These are phyloP conservation scores for Paramisgurnus dabryanus DNA, from an alignment of 2,113 vertebrate genomes.

Conservation along the genomic window DNA sequence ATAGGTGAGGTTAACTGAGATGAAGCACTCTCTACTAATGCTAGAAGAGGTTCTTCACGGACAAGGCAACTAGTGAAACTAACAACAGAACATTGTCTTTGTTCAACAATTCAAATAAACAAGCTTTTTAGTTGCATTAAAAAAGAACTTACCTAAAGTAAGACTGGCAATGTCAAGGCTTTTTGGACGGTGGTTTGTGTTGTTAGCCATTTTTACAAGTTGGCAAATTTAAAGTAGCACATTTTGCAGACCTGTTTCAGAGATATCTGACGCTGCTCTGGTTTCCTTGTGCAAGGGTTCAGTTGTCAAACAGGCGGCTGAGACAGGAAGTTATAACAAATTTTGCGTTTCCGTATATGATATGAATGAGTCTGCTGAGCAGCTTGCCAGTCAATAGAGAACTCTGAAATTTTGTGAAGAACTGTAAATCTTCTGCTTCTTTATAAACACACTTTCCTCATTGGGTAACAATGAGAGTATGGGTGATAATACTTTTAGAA, in stretches of 20 bases:
- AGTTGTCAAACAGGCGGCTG: conserved; percentile 11
- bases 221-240: conserved; percentile 6
- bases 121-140: not conserved
- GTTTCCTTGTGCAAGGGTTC: conserved; percentile 59
- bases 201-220: conserved; percentile 38
- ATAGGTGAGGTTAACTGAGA: not conserved
- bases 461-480: too few relatives aligned
- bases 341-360: conserved; percentile 9
- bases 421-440: not conserved
- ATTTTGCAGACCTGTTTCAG: conserved; percentile 12
- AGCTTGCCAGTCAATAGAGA: not conserved
- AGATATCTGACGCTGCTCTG: conserved; percentile 30
- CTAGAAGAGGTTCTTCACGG: not conserved
- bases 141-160: conserved; percentile 52
- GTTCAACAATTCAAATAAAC: not conserved
- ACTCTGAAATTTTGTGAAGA: not conserved
- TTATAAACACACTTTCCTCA: not conserved
- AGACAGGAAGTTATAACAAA: conserved; percentile 63
- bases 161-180: conserved; percentile 30
- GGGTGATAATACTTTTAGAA: too few relatives aligned
- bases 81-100: not conserved
- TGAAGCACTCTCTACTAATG: not conserved
- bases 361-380: not conserved
- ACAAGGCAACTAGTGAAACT: conserved; percentile 2
- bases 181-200: conserved; percentile 16